Evolutionary conservation across 2,888 invertebrate species (phyloP).

Genomic region (Psococerastis gibbosa): DNA sequence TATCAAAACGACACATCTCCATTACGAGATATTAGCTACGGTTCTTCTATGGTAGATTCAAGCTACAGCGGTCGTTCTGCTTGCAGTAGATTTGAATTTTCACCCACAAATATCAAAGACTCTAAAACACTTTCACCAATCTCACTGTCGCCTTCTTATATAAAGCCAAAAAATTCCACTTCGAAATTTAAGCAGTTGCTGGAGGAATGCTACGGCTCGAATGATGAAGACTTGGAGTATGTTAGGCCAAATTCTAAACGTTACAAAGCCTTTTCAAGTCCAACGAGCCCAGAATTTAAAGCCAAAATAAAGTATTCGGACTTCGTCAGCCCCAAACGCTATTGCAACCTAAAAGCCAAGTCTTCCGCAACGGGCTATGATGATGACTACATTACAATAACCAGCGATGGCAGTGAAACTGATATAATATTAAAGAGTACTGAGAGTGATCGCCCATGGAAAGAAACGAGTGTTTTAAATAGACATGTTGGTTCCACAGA

Average conservation of each 20-base stretch:
- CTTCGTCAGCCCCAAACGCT: slow-evolving; percentile 3
- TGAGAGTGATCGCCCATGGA: too few relatives aligned
- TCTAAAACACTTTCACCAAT: background rate
- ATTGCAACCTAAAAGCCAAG: background rate
- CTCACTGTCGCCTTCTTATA: slow-evolving; percentile 1
- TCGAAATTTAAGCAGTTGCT: slow-evolving; percentile 6
- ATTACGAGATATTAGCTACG: too few relatives aligned
- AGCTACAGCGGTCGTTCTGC: too few relatives aligned
- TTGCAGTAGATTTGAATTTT: too few relatives aligned
- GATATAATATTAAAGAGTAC: too few relatives aligned
- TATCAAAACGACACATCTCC: too few relatives aligned
- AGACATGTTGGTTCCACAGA: too few relatives aligned
- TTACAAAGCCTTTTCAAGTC: background rate
- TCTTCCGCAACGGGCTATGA: background rate
- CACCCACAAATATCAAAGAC: background rate
- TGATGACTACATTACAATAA: background rate
- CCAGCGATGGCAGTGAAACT: slow-evolving; percentile 11
- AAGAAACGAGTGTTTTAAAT: too few relatives aligned
- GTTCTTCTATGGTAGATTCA: background rate
- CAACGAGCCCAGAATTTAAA: background rate
- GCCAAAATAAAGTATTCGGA: slow-evolving; percentile 2
- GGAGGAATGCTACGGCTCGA: slow-evolving; percentile 5
- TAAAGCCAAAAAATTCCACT: slow-evolving; percentile 2
- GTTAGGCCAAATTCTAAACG: background rate
- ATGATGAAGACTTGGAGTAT: too few relatives aligned